Base-by-base conservation (phyloP, 2,113 vertebrate species). In the Crotophaga sulcirostris region DNA sequence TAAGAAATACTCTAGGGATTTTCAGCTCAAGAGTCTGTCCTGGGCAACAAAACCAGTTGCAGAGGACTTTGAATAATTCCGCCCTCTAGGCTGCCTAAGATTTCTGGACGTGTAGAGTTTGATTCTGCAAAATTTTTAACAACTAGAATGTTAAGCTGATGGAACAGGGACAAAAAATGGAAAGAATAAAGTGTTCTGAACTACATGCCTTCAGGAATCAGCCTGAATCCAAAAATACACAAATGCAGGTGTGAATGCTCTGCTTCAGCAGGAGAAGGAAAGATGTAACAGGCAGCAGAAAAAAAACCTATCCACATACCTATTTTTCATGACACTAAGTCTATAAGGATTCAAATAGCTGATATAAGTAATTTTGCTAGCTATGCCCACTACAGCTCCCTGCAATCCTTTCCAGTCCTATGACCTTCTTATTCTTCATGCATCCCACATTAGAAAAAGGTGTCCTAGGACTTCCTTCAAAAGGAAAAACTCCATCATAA, bases 11-110 rank as follows among this genome's bases (percentile, higher is more conserved):
- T 69, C 52, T 3, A 72, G 54, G 49, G 45, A 47, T 83, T 90
- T 96, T 55, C 73, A 87, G 66, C 52, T 88, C 25, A 47, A 74
- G 85, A 83, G 28, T 84, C 70, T 77, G 25, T 81, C 60, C 29
- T 31, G 31, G 66, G 36, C 20, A 64, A 69, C 87, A 89, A 92
- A 94, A 76, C 73, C 81, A 80, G n/a, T 76, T 25, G 4, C 87
- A 94, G 93, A 86, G 21, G 47, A 52, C 34, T 89, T 90, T 55
- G 54, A 90, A 90, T 93, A 93, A 95, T 96, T 90, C 88, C 28
- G 79, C 56, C 59, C 67, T 88, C 45, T 5, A 29, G 63, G 42
- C 45, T 69, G 51, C 40, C 76, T 16, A 11, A 47, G 40, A 49
- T 63, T 67, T 85, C 83, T 92, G 84, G 87, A 72, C n/a, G 26